phyloP scores from a whole-genome alignment of 2,113 vertebrate species.

The Mandrillus leucophaeus region DNA sequence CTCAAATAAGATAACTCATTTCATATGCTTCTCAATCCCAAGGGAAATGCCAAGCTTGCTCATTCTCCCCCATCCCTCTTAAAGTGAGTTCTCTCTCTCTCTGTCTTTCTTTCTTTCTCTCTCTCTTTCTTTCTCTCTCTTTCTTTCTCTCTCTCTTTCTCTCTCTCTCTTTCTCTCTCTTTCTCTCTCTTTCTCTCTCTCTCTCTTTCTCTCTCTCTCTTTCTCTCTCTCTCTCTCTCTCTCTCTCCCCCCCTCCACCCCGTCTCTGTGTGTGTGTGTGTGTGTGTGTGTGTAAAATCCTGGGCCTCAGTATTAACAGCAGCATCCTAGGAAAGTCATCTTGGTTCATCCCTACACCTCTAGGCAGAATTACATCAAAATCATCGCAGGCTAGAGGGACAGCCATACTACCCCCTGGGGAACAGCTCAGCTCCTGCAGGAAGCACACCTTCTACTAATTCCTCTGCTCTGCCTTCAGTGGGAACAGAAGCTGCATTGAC shows the following conservation, averaged over 20 bases:
- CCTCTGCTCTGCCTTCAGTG: background rate
- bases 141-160: no score
- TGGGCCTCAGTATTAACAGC: background rate
- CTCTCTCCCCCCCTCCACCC: no score
- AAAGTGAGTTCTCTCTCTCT: background rate
- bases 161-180: no score
- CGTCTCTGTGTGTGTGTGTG: background rate
- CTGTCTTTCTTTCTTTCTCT: no score
- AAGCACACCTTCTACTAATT: background rate
- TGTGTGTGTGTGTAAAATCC: background rate
- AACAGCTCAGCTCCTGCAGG: background rate
- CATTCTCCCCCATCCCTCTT: background rate
- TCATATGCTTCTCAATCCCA: background rate
- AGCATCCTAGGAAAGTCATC: background rate
- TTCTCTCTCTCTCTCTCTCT: background rate
- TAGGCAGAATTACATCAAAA: background rate
- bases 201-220: no score
- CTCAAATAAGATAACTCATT: background rate
- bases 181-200: background rate
- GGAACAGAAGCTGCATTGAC: background rate
- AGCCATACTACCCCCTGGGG: background rate
- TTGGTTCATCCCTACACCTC: background rate
- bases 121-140: rapidly evolving
- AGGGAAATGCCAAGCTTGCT: background rate
- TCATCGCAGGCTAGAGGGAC: no score